These are phyloP conservation scores for Erannis defoliaria DNA, from an alignment of 2,888 invertebrate genomes.

Conservation along the genomic window DNA sequence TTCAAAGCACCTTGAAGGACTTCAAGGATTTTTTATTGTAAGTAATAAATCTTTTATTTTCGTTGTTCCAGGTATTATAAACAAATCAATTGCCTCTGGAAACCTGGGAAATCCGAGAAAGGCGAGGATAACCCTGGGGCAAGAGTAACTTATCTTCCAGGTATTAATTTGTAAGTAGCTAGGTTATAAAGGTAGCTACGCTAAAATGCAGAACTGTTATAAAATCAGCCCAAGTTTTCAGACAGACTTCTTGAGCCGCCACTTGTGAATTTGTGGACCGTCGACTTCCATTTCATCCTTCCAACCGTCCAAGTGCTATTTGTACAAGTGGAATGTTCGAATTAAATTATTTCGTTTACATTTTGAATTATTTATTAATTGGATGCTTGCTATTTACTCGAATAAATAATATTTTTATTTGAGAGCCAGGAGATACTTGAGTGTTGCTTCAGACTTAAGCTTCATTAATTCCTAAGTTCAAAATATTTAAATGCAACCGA, in stretches of 20 bases:
- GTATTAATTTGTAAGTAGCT: too few species aligned
- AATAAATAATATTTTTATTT: neutral
- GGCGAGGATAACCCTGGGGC: too few species aligned
- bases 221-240: slow-evolving; percentile 11
- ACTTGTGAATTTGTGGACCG: slow-evolving; percentile 10
- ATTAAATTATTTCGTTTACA: slow-evolving; percentile 29
- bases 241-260: neutral
- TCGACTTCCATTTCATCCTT: slow-evolving; percentile 6
- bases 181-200: too few species aligned
- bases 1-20: too few species aligned
- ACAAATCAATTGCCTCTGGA: too few species aligned
- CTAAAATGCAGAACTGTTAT: neutral
- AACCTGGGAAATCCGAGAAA: too few species aligned
- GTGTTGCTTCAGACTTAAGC: neutral
- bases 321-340: slow-evolving; percentile 23
- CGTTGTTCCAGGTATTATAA: too few species aligned
- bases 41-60: too few species aligned
- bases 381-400: slow-evolving; percentile 20
- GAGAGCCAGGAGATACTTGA: neutral
- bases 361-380: slow-evolving; percentile 31
- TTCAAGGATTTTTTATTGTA: too few species aligned
- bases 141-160: too few species aligned
- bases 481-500: neutral
- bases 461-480: neutral
- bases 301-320: slow-evolving; percentile 17